These are phyloP conservation scores for Lycodopsis pacificus DNA, from an alignment of 2,797 vertebrate species.

Conservation along the genomic window DNA sequence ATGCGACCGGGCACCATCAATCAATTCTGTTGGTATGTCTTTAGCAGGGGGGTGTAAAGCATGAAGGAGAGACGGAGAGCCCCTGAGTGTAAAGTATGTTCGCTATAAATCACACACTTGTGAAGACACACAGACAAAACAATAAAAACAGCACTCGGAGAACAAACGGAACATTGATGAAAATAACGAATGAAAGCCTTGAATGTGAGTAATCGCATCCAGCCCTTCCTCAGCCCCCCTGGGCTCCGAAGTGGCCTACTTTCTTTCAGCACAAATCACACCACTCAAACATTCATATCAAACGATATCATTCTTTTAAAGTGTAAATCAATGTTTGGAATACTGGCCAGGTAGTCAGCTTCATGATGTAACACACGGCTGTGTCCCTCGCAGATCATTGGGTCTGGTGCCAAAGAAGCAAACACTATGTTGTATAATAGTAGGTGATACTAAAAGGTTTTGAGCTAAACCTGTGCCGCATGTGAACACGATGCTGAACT, in stretches of 20 bases:
- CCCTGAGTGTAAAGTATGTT: slow-evolving; percentile 32
- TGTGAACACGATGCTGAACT: not conserved
- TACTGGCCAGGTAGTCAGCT: not conserved
- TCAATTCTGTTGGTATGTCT: slow-evolving; percentile 41
- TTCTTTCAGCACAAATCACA: slow-evolving; percentile 39
- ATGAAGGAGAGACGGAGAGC: slow-evolving; percentile 31
- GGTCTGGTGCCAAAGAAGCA: not conserved
- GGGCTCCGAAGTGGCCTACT: slow-evolving; percentile 29
- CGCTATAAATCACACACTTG: slow-evolving; percentile 26
- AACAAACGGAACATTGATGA: slow-evolving; percentile 30
- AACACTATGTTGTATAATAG: not conserved
- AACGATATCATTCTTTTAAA: slow-evolving; percentile 13
- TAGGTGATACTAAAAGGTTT: not conserved
- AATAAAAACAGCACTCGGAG: slow-evolving; percentile 6
- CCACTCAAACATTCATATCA: slow-evolving; percentile 11
- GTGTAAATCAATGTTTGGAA: not conserved
- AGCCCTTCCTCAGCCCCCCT: slow-evolving; percentile 12
- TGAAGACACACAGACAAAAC: not conserved
- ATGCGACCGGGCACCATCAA: slow-evolving; percentile 38
- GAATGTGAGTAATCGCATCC: slow-evolving; percentile 31
- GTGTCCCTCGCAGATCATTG: not conserved
- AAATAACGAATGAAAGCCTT: slow-evolving; percentile 33
- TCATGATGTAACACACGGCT: not conserved
- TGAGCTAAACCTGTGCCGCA: not conserved
- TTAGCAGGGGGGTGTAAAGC: slow-evolving; percentile 25